These are phyloP conservation scores for Pseudorectes ferrugineus DNA, from an alignment of 2,113 vertebrate genomes.

Conservation along the genomic window DNA sequence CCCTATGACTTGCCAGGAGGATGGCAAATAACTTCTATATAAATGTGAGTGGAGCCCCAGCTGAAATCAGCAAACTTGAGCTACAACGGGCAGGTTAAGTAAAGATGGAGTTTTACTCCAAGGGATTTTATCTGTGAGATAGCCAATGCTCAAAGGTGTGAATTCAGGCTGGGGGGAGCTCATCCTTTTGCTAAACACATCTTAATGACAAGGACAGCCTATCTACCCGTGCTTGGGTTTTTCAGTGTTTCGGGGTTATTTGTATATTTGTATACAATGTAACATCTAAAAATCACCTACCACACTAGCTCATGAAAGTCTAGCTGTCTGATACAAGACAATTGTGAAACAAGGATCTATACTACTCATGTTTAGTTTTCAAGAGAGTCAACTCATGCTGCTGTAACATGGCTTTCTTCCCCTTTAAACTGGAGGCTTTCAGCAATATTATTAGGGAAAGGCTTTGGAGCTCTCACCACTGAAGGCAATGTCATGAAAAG, in stretches of 20 bases:
- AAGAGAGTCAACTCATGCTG: not conserved
- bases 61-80: not conserved
- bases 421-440: not conserved
- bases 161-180: accelerated
- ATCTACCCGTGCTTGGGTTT: not conserved
- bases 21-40: not conserved
- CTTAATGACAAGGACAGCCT: not conserved
- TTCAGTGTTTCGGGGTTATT: not conserved
- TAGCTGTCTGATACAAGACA: not conserved
- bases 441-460: not conserved
- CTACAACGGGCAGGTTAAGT: not conserved
- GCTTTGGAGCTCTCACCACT: not conserved
- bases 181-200: not conserved
- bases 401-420: not conserved
- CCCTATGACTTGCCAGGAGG: not conserved
- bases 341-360: not conserved
- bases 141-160: not conserved
- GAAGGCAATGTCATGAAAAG: not conserved
- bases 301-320: not conserved
- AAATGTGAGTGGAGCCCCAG: not conserved
- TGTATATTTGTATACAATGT: not conserved
- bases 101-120: not conserved
- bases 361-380: not conserved
- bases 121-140: not conserved
- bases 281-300: not conserved